Evolutionary conservation across 2,113 vertebrate genomes (phyloP).

Genomic region (Corythaixoides concolor): DNA sequence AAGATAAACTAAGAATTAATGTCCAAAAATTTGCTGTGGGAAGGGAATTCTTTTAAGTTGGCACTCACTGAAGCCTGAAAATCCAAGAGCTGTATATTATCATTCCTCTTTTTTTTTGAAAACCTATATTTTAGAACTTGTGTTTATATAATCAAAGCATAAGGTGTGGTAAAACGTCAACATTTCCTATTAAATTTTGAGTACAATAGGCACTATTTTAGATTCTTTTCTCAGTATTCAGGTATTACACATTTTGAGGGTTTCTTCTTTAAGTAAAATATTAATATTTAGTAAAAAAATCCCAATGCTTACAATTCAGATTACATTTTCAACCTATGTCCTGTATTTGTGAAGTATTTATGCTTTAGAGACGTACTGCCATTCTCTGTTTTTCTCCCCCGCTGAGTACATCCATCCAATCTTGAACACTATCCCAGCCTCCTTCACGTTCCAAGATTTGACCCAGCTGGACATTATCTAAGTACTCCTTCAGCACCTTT

Average conservation of each 20-base stretch:
- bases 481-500: conserved; percentile 95
- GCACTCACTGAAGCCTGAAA: neutral
- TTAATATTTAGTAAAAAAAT: neutral
- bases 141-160: neutral
- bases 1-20: neutral
- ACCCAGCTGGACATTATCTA: conserved; percentile 94
- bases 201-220: neutral
- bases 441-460: conserved; percentile 94
- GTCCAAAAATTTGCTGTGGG: neutral
- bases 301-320: neutral
- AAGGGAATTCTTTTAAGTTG: neutral
- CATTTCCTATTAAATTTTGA: neutral
- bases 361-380: conserved; percentile 82
- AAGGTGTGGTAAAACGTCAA: neutral
- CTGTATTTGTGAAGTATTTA: neutral
- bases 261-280: neutral
- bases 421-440: conserved; percentile 91
- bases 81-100: neutral
- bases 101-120: neutral
- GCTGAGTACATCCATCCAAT: conserved; percentile 99
- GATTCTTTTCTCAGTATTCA: neutral
- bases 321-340: neutral
- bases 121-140: neutral
- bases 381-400: conserved; percentile 98
- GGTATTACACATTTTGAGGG: neutral